Evolutionary conservation across 2,888 invertebrate species (phyloP).

Genomic region (Sipha maydis): DNA sequence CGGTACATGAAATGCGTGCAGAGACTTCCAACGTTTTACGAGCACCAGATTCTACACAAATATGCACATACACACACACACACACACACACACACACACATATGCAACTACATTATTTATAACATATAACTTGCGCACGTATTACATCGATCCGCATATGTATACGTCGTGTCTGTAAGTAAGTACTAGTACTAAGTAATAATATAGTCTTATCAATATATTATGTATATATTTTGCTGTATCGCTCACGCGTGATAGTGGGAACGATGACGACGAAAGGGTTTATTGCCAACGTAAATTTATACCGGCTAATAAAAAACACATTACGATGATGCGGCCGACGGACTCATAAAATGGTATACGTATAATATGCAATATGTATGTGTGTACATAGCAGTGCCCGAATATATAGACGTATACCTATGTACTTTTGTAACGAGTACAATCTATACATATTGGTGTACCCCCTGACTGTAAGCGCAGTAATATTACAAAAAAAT

Average conservation of each 20-base stretch:
- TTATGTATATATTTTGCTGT: not conserved
- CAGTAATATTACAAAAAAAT: not conserved
- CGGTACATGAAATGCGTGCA: constrained; percentile 40
- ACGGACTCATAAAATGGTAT: constrained; percentile 12
- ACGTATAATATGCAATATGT: not conserved
- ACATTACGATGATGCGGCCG: not conserved
- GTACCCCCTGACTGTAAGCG: not conserved
- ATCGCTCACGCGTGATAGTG: not conserved
- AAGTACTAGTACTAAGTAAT: not conserved
- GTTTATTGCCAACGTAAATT: constrained; percentile 9
- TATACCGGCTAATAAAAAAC: constrained; percentile 8
- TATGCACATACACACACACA: not conserved
- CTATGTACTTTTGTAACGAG: not conserved
- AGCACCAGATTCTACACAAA: not conserved
- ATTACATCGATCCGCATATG: not conserved
- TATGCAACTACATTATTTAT: not conserved
- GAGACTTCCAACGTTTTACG: constrained; percentile 1
- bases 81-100: not conserved
- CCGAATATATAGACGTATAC: not conserved
- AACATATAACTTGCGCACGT: not conserved
- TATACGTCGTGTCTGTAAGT: not conserved
- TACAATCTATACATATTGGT: not conserved
- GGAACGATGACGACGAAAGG: constrained; percentile 1
- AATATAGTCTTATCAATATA: not conserved
- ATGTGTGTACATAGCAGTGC: not conserved